These are phyloP conservation scores for Pocota personata DNA, from an alignment of 2,888 invertebrate species.

Conservation along the genomic window DNA sequence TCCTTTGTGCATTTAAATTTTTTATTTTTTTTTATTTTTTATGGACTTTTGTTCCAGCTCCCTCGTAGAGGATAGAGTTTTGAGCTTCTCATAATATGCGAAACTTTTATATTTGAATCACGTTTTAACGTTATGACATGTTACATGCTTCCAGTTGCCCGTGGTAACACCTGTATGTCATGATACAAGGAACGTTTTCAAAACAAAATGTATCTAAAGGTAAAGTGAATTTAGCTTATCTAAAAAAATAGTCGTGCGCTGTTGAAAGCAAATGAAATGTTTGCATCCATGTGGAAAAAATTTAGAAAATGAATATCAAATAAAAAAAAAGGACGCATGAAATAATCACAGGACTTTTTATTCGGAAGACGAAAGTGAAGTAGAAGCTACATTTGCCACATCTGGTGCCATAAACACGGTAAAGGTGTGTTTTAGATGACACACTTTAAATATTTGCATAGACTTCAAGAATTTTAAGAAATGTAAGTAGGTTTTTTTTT, in stretches of 20 bases:
- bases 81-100: slow-evolving; percentile 45
- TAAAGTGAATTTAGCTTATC: slow-evolving; percentile 65
- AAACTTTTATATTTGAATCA: slow-evolving; percentile 68
- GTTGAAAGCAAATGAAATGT: slow-evolving; percentile 26
- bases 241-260: slow-evolving; percentile 45
- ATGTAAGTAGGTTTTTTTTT: neutral
- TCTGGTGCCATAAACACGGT: slow-evolving; percentile 12
- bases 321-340: neutral
- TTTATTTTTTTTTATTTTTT: slow-evolving; percentile 5
- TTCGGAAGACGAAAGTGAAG: neutral
- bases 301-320: slow-evolving; percentile 33
- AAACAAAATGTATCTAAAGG: slow-evolving; percentile 40
- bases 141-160: slow-evolving; percentile 52
- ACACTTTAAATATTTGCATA: slow-evolving; percentile 20
- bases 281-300: neutral
- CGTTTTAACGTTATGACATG: slow-evolving; percentile 73
- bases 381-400: slow-evolving; percentile 9
- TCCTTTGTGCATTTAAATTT: slow-evolving; percentile 67
- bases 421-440: slow-evolving; percentile 24
- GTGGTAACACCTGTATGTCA: slow-evolving; percentile 62
- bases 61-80: neutral
- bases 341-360: slow-evolving; percentile 17
- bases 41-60: slow-evolving; percentile 4
- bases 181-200: slow-evolving; percentile 46
- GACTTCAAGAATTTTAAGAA: neutral